Base-by-base conservation (phyloP, 1,140 invertebrate species). In the Danaus plexippus region DNA sequence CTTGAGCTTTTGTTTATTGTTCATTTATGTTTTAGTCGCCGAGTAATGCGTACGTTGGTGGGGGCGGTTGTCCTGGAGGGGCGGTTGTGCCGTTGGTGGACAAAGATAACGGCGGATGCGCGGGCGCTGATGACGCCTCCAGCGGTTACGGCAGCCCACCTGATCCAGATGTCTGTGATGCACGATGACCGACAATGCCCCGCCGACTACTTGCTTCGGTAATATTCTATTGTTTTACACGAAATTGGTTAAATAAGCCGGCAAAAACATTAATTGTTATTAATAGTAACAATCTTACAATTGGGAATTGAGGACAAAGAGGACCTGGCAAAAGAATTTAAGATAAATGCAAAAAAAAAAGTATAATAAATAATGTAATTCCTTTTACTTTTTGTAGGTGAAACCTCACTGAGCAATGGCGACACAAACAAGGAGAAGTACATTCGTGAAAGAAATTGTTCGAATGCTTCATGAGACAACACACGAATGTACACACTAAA, bases 101-200 rank as follows among this genome's bases (percentile, higher is more conserved):
- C 64, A 88, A 89, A 71, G 88, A 89, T 66, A 77, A 69, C 65
- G 83, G 75, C 41, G 77, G 77, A 56, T 86, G 78, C 78, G 88
- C 74, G 9, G 85, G 79, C 47, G 87, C 80, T 0, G 90, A 90
- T 65, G 90, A 90, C 72, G 89, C 88, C 7, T 90, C 88, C 69
- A 90, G 89, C 73, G 90, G 89, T 9, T 91, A 90, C 79, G 90
- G 90, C 59, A 91, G 90, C 74, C 87, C 90, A 43, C 87, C 90
- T 18, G 90, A 91, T 78, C 90, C 89, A 6, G 90, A 90, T 66
- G 90, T 89, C 22, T 90, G 90, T 65, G 90, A 91, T 57, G 83
- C 85, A 54, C 87, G 87, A 88, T 88, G 87, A 88, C 88, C 83
- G 80, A 70, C 69, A 67, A 63, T 80, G 63, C 69, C 73, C 48